Base-by-base conservation (phyloP, 2,113 vertebrate genomes). In the Elachura formosa region DNA sequence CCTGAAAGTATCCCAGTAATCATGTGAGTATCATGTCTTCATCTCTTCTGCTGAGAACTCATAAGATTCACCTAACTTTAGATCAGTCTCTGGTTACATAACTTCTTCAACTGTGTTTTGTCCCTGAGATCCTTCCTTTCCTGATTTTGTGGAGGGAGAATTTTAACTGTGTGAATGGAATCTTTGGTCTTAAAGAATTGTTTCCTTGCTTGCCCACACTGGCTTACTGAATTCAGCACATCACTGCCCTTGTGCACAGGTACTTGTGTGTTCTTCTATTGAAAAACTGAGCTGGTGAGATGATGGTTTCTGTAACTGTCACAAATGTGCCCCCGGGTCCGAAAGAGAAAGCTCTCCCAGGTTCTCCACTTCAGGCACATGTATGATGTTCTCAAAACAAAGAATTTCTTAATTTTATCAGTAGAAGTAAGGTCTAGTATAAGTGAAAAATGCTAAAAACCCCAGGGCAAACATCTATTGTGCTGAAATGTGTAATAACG, bases 171-270 rank as follows among this genome's bases (percentile, higher is more conserved):
- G 38, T 26, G 24, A 5, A 13, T 71, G 7, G 6, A 28, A 45
- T 72, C 5, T 66, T 14, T 73, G 31, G 1, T 69, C 15, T 77
- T 73, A 41, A 45, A 40, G 9, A 22, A 7, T 49, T 52, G 12
- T 20, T 87, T 17, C 18, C 14, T 24, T 69, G 11, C 36, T 77
- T 84, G 10, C 48, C 13, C 22, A 40, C 19, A 28, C 11, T 0
- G 0, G 22, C 6, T 79, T 54, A 49, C 19, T 0, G 1, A 55
- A 54, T 40, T 12, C 11, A 71, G 33, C 25, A n/a, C 29, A 28
- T n/a, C 13, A n/a, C 19, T 34, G 13, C 18, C 66, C 25, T 48
- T 49, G 23, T 71, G 52, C 11, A 31, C 2, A 1, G 5, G 4
- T 40, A 19, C 10, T 11, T 36, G 51, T 4, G 5, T 54, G 75